Evolutionary conservation across 2,888 invertebrate genomes (phyloP).

Genomic region (Yponomeuta plumbellus): DNA sequence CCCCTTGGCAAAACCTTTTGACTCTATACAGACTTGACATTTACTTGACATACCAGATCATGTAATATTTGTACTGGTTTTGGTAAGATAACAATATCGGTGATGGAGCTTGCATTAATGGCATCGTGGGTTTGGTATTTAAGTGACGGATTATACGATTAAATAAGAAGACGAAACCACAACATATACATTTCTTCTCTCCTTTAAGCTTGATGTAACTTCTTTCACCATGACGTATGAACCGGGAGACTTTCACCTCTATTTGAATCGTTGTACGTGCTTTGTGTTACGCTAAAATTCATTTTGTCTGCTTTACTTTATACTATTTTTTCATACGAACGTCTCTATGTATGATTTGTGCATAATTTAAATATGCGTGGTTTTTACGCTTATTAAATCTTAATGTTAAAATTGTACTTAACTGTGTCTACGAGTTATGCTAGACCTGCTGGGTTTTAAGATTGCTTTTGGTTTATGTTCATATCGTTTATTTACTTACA

Average conservation of each 20-base stretch:
- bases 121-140: neutral
- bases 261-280: neutral
- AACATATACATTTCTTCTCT: neutral
- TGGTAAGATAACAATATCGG: neutral
- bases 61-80: too few species aligned
- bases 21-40: too few species aligned
- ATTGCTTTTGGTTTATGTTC: neutral
- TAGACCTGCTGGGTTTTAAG: neutral
- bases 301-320: neutral
- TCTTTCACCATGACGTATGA: neutral
- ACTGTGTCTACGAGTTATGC: neutral
- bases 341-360: neutral
- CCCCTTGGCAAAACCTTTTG: too few species aligned
- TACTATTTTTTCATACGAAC: neutral
- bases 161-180: neutral
- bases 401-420: neutral
- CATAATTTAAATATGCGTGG: neutral
- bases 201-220: neutral
- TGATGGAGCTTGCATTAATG: neutral
- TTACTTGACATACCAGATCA: too few species aligned
- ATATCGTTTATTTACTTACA: neutral
- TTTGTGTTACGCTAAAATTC: neutral
- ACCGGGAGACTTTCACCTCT: neutral
- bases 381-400: neutral
- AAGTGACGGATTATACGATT: neutral